Conservation (phyloP, 64 coral and sea anemone species). For the Platygyra sinensis region DNA sequence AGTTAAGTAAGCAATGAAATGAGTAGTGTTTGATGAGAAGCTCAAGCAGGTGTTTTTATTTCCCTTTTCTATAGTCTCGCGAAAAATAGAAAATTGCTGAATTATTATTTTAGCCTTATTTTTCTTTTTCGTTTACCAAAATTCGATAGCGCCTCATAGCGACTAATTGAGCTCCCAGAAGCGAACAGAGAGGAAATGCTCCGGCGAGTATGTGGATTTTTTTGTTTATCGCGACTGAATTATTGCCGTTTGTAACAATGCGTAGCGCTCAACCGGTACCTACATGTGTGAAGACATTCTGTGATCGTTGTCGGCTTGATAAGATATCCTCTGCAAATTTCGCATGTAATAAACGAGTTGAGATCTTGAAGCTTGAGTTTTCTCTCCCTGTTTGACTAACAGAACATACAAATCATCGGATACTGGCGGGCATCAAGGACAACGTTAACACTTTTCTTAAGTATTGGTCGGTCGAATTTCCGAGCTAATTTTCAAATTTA, state of each 20-base stretch:
- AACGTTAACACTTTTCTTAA: constrained; percentile 5
- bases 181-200: background rate
- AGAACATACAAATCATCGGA: constrained; percentile 74
- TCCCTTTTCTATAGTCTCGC: constrained; percentile 25
- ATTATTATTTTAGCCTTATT: constrained; percentile 20
- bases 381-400: constrained; percentile 91
- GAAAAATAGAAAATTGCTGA: constrained; percentile 39
- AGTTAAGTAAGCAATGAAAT: constrained; percentile 74
- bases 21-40: constrained; percentile 74
- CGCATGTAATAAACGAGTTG: constrained; percentile 90
- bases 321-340: constrained; percentile 93
- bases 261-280: constrained; percentile 50
- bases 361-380: constrained; percentile 89
- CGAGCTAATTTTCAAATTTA: constrained; percentile 17
- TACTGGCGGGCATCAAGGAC: constrained; percentile 21
- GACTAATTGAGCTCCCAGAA: background rate
- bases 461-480: background rate
- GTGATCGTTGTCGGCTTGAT: constrained; percentile 95
- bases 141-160: background rate
- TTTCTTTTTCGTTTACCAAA: constrained; percentile 1
- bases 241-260: constrained; percentile 11
- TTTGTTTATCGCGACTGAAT: constrained; percentile 9
- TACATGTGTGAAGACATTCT: constrained; percentile 99
- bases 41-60: constrained; percentile 49
- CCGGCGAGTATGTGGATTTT: background rate